Base-by-base conservation (phyloP, 2,888 invertebrate genomes). In the Drosophila cyrtoloma region DNA sequence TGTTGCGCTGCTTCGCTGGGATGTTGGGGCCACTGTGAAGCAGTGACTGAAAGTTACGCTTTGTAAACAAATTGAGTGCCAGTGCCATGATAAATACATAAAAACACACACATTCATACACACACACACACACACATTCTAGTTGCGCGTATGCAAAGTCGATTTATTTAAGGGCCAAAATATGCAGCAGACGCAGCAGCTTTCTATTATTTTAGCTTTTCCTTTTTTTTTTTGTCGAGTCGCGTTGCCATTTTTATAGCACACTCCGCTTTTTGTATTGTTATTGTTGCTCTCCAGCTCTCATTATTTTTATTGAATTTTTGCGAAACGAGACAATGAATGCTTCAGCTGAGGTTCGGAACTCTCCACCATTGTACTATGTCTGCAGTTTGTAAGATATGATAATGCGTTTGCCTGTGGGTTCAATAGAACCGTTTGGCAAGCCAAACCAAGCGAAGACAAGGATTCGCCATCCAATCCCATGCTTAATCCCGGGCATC, bases 1-100 rank as follows among this genome's bases (percentile, higher is more conserved):
- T 55, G 50, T n/a, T 69, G 59, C 67, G 44, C 44, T 79, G 61
- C 44, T 59, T 33, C 42, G 33, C 52, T 66, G 74, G 51, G 64
- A 52, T 66, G 56, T 69, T 82, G 69, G 67, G 67, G 51, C 58
- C 56, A 51, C 63, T 65, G 50, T 47, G 57, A 47, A 59, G 63
- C 77, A 62, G 57, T 72, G 81, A 88, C 81, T 71, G 74, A 84
- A 67, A 71, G 76, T 68, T 62, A 26, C 71, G 80, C 75, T 86
- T 77, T 67, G 78, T 86, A 91, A 91, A 92, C 90, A 92, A 90
- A 91, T 91, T 86, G 90, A 91, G 90, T 82, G 80, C 76, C 82
- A 80, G 79, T 61, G 62, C 72, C 77, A 77, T 83, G 76, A 89
- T 77, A 83, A 74, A 82, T 62, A 84, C 69, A 84, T 63, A 75